phyloP scores from a whole-genome alignment of 2,113 vertebrate genomes.

The Crotophaga sulcirostris region DNA sequence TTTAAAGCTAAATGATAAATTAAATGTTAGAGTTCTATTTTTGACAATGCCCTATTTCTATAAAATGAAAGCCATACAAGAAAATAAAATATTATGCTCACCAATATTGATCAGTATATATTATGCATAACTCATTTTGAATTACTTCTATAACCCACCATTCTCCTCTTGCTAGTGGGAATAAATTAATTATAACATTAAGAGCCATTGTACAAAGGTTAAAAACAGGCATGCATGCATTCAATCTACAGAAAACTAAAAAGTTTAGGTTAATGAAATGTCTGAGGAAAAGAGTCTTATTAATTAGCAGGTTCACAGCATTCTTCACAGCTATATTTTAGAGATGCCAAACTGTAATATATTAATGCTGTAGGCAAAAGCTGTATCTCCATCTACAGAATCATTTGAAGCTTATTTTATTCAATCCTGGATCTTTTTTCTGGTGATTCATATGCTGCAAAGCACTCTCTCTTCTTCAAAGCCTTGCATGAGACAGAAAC shows the following conservation, averaged over 20 bases:
- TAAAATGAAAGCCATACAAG: not conserved
- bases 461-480: not conserved
- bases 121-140: conserved; percentile 9
- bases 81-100: not conserved
- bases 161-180: not conserved
- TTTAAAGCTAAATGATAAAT: not conserved
- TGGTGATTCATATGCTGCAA: conserved; percentile 32
- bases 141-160: conserved; percentile 6
- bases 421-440: not conserved
- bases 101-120: conserved; percentile 42
- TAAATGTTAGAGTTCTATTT: not conserved
- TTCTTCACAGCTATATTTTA: conserved; percentile 69
- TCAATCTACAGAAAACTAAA: conserved; percentile 47
- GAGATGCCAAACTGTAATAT: conserved; percentile 51
- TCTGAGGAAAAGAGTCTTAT: conserved; percentile 39
- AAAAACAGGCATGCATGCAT: conserved; percentile 29
- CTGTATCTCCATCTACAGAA: conserved; percentile 15
- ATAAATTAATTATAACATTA: conserved; percentile 58
- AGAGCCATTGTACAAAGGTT: conserved; percentile 43
- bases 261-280: conserved; percentile 71
- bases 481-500: not conserved
- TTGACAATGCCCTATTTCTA: not conserved
- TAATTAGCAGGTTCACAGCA: conserved; percentile 68
- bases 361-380: conserved; percentile 7
- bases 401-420: conserved; percentile 11